Base-by-base conservation (phyloP, 2,888 invertebrate species). In the Temnothorax rugatulus region DNA sequence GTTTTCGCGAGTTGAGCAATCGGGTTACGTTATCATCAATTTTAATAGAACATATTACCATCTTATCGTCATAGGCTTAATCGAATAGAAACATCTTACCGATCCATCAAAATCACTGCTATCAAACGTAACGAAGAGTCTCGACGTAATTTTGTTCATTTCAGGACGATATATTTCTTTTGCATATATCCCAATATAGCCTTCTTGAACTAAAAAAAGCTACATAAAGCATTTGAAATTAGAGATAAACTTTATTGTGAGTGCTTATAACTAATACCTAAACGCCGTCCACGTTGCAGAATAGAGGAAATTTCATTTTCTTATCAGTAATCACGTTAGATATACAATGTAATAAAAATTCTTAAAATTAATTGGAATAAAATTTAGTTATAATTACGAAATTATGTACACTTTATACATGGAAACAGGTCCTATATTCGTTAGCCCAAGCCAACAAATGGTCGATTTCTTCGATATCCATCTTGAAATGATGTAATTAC, bases 321-420 rank as follows among this genome's bases (percentile, higher is more conserved):
- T 44, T 15, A 66, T 4, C 64, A 13, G 21, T 7, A 25, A 44
- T 29, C 29, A 29, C 4, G 11, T 44, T 44, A 25, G 18, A 29
- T 47, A 50, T 18, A 44, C 41, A 68, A 11, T 29, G 9, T 18
- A 44, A 18, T 47, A 29, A 25, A 29, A 15, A 18, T 47, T 47
- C 25, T 57, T 57, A 41, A 57, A 57, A 15, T 57, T 54, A 41
- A 73, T 57, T 57, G 18, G 4, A 41, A 41, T 73, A 57, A 57
- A 41, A 41, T 41, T 34, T 61, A 61, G 11, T 54, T 29, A 44
- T 47, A 47, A 64, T 63, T 61, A 74, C 4, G 5, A 63, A 75
- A 47, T 50, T 76, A 64, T 75, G 29, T 75, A 76, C 66, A 76
- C 4, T 76, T 52, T 66, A 52, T 76, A 66, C 13, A 76, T 38